phyloP scores from a whole-genome alignment of 1,140 invertebrate species.

The Matsumurasca onukii region DNA sequence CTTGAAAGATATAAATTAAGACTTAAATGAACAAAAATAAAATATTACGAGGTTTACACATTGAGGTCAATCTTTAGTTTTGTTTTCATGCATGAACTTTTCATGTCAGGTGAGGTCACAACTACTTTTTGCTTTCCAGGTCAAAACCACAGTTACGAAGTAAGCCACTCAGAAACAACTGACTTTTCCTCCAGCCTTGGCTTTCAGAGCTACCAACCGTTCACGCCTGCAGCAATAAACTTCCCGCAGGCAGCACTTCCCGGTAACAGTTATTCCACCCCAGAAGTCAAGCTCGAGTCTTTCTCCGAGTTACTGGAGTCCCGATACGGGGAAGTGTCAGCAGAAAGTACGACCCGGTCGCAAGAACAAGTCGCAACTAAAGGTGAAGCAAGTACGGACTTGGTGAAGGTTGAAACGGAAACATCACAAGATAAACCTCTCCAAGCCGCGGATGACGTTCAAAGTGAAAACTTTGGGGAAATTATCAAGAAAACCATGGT shows the following conservation, averaged over 20 bases:
- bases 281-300: constrained; percentile 53
- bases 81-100: too few relatives aligned
- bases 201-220: constrained; percentile 28
- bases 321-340: constrained; percentile 60
- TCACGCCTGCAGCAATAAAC: constrained; percentile 13
- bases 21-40: too few relatives aligned
- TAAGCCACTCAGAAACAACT: constrained; percentile 18
- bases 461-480: constrained; percentile 81
- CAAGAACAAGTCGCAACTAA: too few relatives aligned
- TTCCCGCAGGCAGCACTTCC: neutral
- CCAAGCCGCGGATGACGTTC: constrained; percentile 50
- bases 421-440: constrained; percentile 11
- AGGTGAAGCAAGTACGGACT: too few relatives aligned
- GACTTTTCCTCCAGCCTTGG: constrained; percentile 23
- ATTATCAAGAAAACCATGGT: constrained; percentile 92
- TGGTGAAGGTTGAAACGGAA: too few relatives aligned
- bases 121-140: too few relatives aligned
- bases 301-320: constrained; percentile 65
- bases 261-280: constrained; percentile 2
- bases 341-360: too few relatives aligned
- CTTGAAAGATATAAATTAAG: too few relatives aligned
- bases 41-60: too few relatives aligned
- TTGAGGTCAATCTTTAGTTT: too few relatives aligned
- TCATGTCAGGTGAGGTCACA: too few relatives aligned
- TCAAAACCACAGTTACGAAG: constrained; percentile 2